phyloP scores from a whole-genome alignment of 2,113 vertebrate species.

The Hassar affinis region DNA sequence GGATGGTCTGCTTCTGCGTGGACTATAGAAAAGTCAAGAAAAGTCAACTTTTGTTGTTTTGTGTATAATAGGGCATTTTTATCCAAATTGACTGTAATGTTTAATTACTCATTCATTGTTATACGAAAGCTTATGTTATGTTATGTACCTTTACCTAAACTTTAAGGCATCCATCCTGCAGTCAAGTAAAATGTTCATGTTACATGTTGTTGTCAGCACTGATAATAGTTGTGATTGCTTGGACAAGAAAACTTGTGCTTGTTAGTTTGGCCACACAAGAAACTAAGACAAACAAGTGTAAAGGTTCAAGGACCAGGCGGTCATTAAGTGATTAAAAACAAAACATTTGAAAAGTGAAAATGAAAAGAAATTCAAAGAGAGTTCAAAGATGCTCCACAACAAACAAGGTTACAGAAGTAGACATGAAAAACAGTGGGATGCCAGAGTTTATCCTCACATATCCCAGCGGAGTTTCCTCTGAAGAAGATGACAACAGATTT shows the following conservation, averaged over 20 bases:
- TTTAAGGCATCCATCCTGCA: neutral
- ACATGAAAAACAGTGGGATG: slow-evolving; percentile 51
- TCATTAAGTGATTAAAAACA: slow-evolving; percentile 15
- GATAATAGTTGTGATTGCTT: neutral
- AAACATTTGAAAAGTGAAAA: neutral
- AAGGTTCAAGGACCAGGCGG: slow-evolving; percentile 19
- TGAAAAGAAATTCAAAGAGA: neutral
- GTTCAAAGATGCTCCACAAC: slow-evolving; percentile 4
- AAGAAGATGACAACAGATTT: slow-evolving; percentile 60
- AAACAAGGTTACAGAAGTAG: neutral
- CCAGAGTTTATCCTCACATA: slow-evolving; percentile 65
- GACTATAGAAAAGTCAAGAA: no score
- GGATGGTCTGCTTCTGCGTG: no score
- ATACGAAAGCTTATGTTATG: neutral
- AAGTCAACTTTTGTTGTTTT: no score
- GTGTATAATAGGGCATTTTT: neutral
- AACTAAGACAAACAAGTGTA: neutral
- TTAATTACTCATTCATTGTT: neutral
- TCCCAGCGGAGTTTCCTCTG: slow-evolving; percentile 78
- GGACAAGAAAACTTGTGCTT: neutral
- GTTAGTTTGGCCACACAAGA: neutral
- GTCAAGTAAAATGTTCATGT: neutral
- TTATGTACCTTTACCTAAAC: neutral
- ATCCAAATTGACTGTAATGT: neutral
- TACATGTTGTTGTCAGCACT: slow-evolving; percentile 27